Conservation (phyloP, 1,140 invertebrate genomes). For the Maconellicoccus hirsutus region DNA sequence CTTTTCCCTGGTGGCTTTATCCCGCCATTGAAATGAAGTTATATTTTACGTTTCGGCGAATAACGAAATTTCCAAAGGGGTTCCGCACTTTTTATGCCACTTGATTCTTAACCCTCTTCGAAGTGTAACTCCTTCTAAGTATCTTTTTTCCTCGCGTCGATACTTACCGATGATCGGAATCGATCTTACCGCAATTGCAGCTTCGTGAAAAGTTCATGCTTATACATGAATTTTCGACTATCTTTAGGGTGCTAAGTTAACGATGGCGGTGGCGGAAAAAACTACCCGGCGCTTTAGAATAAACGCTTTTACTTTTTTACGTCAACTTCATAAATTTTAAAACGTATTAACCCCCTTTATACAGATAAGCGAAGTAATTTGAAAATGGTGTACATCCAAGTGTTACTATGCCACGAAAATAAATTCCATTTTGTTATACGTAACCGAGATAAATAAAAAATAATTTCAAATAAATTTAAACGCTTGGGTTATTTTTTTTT, state of each 20-base stretch:
- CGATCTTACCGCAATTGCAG: too few relatives aligned
- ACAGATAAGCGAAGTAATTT: background rate
- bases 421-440: conserved; percentile 1
- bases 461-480: background rate
- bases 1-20: background rate
- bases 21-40: background rate
- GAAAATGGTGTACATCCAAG: background rate
- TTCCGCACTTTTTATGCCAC: background rate
- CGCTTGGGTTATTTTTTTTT: too few relatives aligned
- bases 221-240: too few relatives aligned
- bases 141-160: too few relatives aligned
- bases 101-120: background rate
- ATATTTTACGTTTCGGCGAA: background rate
- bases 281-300: too few relatives aligned
- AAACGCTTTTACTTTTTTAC: background rate
- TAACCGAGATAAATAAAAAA: background rate
- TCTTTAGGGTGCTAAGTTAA: too few relatives aligned
- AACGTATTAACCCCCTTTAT: background rate
- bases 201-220: too few relatives aligned
- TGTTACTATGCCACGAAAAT: background rate
- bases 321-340: conserved; percentile 9
- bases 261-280: too few relatives aligned
- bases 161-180: too few relatives aligned
- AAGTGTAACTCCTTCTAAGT: too few relatives aligned
- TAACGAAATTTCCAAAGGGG: conserved; percentile 4